Evolutionary conservation across 2,113 vertebrate species (phyloP).

Genomic region (Syrrhaptes paradoxus): DNA sequence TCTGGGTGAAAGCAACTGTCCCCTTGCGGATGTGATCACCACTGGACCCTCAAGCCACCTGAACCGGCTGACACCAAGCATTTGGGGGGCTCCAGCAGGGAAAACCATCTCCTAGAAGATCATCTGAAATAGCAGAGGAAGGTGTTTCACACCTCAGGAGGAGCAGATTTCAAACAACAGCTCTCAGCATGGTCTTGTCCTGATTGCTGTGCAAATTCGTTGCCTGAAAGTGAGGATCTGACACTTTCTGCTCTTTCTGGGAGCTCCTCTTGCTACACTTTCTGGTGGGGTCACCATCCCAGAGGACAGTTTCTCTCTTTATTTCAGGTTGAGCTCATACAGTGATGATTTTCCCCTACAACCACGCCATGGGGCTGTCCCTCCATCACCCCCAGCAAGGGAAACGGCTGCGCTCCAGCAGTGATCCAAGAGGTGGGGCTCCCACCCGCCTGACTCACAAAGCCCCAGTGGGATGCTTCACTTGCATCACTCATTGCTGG

Average conservation of each 20-base stretch:
- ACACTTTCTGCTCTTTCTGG: not conserved
- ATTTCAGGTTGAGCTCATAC: not conserved
- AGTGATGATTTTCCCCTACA: not conserved
- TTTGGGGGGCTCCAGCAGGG: not conserved
- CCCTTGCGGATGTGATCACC: rapidly evolving
- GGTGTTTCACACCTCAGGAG: not conserved
- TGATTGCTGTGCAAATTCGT: not conserved
- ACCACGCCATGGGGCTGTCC: not conserved
- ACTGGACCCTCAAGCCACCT: rapidly evolving
- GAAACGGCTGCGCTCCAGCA: not conserved
- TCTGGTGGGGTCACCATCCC: not conserved
- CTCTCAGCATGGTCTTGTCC: not conserved
- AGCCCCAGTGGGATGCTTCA: not conserved
- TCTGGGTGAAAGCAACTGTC: not conserved
- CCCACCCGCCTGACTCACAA: not conserved
- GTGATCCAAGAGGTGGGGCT: not conserved
- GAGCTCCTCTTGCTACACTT: not conserved
- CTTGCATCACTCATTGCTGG: not conserved
- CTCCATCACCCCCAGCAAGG: not conserved
- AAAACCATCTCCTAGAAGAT: not conserved
- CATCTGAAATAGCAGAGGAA: not conserved
- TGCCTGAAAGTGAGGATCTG: not conserved
- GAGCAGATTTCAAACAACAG: not conserved
- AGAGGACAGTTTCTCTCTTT: not conserved
- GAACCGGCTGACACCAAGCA: not conserved